Percentiles rank a stretch among this genome's conserved stretches.
These are phyloP conservation scores for Pituophis catenifer DNA, from an alignment of 2,113 vertebrate genomes.

Conservation along the genomic window DNA sequence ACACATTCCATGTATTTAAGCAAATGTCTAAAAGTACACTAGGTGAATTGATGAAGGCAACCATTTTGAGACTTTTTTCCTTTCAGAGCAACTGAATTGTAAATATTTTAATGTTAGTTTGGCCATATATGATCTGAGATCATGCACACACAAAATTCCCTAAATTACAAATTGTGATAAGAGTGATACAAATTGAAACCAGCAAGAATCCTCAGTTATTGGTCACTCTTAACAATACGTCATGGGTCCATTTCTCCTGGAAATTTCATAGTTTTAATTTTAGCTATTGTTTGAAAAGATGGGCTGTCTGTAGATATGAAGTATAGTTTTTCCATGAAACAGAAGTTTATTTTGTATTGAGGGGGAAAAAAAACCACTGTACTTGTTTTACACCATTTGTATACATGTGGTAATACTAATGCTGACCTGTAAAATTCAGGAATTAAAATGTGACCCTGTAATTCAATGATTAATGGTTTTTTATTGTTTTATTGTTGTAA, in stretches of 20 bases:
- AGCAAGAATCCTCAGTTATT: slow-evolving; percentile 64
- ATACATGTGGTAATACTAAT: slow-evolving; percentile 91
- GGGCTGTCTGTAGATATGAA: slow-evolving; percentile 84
- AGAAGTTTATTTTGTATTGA: slow-evolving; percentile 91
- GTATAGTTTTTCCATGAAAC: slow-evolving; percentile 84
- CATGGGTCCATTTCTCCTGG: slow-evolving; percentile 77
- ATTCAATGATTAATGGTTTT: slow-evolving; percentile 75
- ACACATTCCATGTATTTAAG: slow-evolving; percentile 76
- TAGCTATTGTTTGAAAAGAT: slow-evolving; percentile 80
- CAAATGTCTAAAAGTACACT: slow-evolving; percentile 24
- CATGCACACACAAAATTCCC: slow-evolving; percentile 57
- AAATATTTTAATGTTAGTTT: slow-evolving; percentile 80
- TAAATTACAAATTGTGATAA: slow-evolving; percentile 53
- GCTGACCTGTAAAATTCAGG: slow-evolving; percentile 88
- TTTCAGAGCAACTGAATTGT: slow-evolving; percentile 72
- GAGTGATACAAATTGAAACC: slow-evolving; percentile 50
- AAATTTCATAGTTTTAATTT: slow-evolving; percentile 80
- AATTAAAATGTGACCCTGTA: slow-evolving; percentile 98
- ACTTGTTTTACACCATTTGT: slow-evolving; percentile 95
- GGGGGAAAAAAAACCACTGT: slow-evolving; percentile 83
- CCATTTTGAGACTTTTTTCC: slow-evolving; percentile 65
- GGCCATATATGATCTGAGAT: slow-evolving; percentile 76
- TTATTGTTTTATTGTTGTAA: slow-evolving; percentile 71
- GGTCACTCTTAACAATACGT: slow-evolving; percentile 72
- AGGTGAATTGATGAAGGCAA: slow-evolving; percentile 58